These are phyloP conservation scores for Babylonia areolata DNA, from an alignment of 1,140 invertebrate genomes.

Conservation along the genomic window DNA sequence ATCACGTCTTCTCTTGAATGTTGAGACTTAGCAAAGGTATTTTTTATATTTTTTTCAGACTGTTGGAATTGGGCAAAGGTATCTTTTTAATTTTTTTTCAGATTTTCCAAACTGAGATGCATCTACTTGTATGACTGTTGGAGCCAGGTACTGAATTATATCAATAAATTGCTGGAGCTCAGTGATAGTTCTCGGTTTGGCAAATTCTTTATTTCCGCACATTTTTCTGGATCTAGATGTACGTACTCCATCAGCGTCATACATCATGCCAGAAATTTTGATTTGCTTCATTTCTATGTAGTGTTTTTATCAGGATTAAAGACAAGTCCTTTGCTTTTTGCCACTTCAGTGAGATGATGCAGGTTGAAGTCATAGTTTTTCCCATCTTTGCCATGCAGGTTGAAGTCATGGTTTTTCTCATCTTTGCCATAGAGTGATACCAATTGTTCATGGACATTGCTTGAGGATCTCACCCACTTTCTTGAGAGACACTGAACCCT, in stretches of 20 bases:
- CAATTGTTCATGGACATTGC: constrained; percentile 53
- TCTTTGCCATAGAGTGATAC: constrained; percentile 62
- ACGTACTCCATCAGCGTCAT: background rate
- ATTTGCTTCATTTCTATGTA: background rate
- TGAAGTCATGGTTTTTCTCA: constrained; percentile 44
- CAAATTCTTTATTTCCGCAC: background rate
- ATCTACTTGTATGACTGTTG: too few relatives aligned
- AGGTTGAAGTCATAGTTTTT: constrained; percentile 40
- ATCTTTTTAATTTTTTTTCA: too few relatives aligned
- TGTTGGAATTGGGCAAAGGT: too few relatives aligned
- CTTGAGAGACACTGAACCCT: constrained; percentile 58
- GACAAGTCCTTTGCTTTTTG: background rate
- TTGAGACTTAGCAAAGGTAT: too few relatives aligned
- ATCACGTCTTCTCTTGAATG: too few relatives aligned
- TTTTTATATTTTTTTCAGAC: too few relatives aligned
- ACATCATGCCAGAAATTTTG: background rate
- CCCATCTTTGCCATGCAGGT: constrained; percentile 51
- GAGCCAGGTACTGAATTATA: too few relatives aligned
- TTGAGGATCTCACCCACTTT: constrained; percentile 63
- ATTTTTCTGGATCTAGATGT: background rate
- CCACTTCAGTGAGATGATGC: constrained; percentile 6
- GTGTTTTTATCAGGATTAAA: background rate
- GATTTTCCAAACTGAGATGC: too few relatives aligned
- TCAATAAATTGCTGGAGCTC: too few relatives aligned
- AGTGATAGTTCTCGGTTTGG: too few relatives aligned